Evolutionary conservation across 2,113 vertebrate species (phyloP), one percentile per base, ranked within the genome.

Genomic region (Platichthys flesus): DNA sequence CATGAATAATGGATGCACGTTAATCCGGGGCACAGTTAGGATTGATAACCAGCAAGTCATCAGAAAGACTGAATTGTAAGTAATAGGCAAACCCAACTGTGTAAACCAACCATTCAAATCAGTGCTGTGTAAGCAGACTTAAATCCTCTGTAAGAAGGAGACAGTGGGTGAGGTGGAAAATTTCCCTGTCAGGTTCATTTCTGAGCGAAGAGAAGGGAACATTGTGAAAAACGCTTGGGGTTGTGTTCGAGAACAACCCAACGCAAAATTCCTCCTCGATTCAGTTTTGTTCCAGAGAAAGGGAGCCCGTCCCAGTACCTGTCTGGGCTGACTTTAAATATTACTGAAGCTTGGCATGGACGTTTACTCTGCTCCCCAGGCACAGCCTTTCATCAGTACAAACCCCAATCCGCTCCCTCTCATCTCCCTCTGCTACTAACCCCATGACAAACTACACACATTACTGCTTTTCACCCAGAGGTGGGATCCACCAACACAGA

Each of bases 261-360:
- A 94, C 93, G 90, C 92, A 88, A 91, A 92, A 92, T 87, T 94
- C 94, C 94, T 91, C 91, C 87, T 93, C 93, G 93, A 96, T 95
- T 94, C 95, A 92, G 86, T 93, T 66, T 79, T 90, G 91, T 94
- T 96, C 89, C 93, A 92, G 74, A 37, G 89, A 93, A 80, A 92
- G 87, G 81, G 72, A 89, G 90, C 93, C 93, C 93, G 83, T 91
- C 91, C 83, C 90, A 89, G 89, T 95, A 96, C 94, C 95, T 95
- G 94, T 91, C 93, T 90, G 69, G 60, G 90, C 90, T 90, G 89
- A 94, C 91, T 93, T 88, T 92, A 90, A 93, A 68, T 91, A 88
- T 96, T 96, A 95, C 95, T 95, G 59, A 78, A 93, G 91, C 92
- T 90, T 95, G 94, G 96, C 96, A 96, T 74, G 84, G 74, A 93